These are phyloP conservation scores for Apogon hyalosoma DNA, from an alignment of 2,797 vertebrate genomes.

Conservation along the genomic window DNA sequence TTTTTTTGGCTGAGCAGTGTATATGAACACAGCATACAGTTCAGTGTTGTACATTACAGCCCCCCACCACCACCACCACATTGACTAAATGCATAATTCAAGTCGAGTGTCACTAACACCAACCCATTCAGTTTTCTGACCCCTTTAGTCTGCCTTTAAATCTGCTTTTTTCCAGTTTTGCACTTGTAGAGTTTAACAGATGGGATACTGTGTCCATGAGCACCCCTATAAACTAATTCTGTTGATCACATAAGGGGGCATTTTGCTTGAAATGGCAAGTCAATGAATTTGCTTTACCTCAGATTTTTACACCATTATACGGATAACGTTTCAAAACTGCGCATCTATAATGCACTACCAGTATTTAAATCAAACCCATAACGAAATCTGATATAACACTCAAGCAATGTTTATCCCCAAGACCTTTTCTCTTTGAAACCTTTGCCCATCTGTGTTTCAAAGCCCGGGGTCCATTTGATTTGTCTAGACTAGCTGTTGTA, in stretches of 20 bases:
- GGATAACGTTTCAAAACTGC: slow-evolving; percentile 12
- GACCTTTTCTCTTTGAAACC: slow-evolving; percentile 52
- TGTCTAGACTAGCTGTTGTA: slow-evolving; percentile 63
- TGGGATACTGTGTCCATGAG: slow-evolving; percentile 25
- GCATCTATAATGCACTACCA: slow-evolving; percentile 32
- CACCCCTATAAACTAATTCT: slow-evolving; percentile 25
- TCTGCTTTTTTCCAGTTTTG: too few species aligned
- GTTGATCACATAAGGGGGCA: slow-evolving; percentile 7
- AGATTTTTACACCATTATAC: slow-evolving; percentile 25
- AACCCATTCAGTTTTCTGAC: slow-evolving; percentile 32
- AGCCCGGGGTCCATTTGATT: slow-evolving; percentile 54
- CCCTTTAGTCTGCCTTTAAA: slow-evolving; percentile 21
- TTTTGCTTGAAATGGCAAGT: slow-evolving; percentile 43
- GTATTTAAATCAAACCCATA: slow-evolving; percentile 41
- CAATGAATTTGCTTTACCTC: slow-evolving; percentile 33
- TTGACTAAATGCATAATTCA: slow-evolving; percentile 51
- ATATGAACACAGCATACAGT: neutral
- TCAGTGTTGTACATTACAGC: too few species aligned
- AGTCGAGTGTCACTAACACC: slow-evolving; percentile 40
- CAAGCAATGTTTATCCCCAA: slow-evolving; percentile 18
- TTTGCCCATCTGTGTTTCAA: slow-evolving; percentile 53
- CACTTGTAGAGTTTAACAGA: slow-evolving; percentile 38
- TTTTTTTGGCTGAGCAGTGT: too few species aligned
- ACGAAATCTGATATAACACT: slow-evolving; percentile 17
- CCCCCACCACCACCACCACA: slow-evolving; percentile 20